These are phyloP conservation scores for Anolis carolinensis DNA, from an alignment of 2,113 vertebrate genomes.

Conservation along the genomic window DNA sequence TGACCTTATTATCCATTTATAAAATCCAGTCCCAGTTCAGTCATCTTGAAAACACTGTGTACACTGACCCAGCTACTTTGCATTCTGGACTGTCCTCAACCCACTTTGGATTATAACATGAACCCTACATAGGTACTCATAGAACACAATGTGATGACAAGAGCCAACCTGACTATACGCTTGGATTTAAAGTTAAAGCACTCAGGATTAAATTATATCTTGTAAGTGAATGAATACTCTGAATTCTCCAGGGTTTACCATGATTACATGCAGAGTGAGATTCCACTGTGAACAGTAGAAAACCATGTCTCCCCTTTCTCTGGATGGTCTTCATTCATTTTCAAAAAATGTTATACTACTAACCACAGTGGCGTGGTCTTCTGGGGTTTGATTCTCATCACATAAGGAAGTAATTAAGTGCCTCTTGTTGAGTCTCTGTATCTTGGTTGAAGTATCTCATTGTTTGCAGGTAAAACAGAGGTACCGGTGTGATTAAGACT, in stretches of 20 bases:
- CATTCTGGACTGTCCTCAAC: not conserved
- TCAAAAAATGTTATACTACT: not conserved
- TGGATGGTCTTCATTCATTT: not conserved
- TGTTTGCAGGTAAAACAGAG: not conserved
- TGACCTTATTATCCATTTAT: slow-evolving; percentile 3
- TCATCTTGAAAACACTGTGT: not conserved
- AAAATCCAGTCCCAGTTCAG: not conserved
- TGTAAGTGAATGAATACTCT: not conserved
- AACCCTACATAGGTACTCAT: not conserved
- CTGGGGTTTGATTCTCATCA: not conserved
- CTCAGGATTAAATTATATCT: not conserved
- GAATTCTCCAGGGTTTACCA: slow-evolving; percentile 9
- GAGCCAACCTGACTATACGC: not conserved
- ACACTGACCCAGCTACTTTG: slow-evolving; percentile 7
- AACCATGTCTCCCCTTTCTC: not conserved
- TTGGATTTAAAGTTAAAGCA: not conserved
- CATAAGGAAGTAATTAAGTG: not conserved
- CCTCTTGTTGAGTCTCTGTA: not conserved
- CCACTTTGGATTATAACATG: not conserved
- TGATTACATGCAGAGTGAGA: not conserved
- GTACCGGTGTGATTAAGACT: not conserved
- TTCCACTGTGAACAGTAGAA: no score
- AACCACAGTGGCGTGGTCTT: not conserved
- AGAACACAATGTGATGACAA: not conserved
- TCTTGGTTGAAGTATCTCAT: not conserved